Percentiles rank a stretch among this genome's conserved stretches.
Evolutionary conservation across 2,113 vertebrate species (phyloP).

Genomic region (Promerops cafer): DNA sequence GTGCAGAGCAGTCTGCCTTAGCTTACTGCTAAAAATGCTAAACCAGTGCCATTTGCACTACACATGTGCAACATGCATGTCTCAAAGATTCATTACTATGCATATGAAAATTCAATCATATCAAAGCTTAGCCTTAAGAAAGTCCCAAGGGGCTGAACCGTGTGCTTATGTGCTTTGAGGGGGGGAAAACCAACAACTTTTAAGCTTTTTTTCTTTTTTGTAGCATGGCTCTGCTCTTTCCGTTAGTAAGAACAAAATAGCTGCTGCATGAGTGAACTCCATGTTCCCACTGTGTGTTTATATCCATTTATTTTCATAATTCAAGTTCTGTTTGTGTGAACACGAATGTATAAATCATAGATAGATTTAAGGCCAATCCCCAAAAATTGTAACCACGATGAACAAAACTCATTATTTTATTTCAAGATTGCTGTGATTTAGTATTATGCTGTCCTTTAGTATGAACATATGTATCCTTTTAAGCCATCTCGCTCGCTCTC

Average conservation of each 20-base stretch:
- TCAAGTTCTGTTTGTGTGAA: neutral
- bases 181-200: neutral
- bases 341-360: neutral
- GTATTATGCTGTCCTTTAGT: neutral
- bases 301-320: neutral
- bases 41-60: constrained; percentile 7
- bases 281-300: neutral
- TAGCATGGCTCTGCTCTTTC: neutral
- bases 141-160: neutral
- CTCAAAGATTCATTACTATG: constrained; percentile 44
- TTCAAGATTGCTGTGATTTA: neutral
- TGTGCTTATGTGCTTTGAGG: neutral
- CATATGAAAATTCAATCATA: constrained; percentile 51
- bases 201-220: neutral
- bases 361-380: neutral
- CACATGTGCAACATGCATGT: constrained; percentile 24
- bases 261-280: neutral
- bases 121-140: constrained; percentile 36
- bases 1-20: constrained; percentile 36
- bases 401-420: neutral
- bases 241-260: neutral
- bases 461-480: neutral
- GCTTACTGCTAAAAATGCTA: neutral
- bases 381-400: neutral
- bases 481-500: neutral